These are phyloP conservation scores for Corythornis vintsioides DNA, from an alignment of 2,113 vertebrate genomes.

Conservation along the genomic window DNA sequence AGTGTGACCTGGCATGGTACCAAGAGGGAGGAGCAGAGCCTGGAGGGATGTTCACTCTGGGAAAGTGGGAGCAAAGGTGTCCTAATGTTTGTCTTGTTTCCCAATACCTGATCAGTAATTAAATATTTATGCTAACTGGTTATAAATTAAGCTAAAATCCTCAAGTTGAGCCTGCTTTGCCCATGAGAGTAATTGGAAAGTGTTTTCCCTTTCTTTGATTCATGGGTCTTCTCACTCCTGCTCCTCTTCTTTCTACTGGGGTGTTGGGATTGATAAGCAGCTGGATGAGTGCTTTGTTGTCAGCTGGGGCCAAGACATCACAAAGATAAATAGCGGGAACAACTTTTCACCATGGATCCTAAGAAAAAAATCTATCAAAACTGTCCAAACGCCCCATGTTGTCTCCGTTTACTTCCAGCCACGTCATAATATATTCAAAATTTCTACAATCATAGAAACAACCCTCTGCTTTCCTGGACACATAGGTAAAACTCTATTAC, in stretches of 20 bases:
- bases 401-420: background rate
- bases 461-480: background rate
- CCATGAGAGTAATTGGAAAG: background rate
- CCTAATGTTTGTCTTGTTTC: background rate
- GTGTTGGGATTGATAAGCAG: background rate
- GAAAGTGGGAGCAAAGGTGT: background rate
- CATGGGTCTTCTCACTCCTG: background rate
- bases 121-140: background rate
- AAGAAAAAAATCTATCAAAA: background rate
- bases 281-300: background rate
- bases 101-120: background rate
- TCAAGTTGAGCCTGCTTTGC: background rate
- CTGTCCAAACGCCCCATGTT: background rate
- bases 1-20: background rate
- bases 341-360: background rate
- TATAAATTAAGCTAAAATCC: background rate
- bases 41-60: background rate
- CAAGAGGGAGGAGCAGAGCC: background rate
- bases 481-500: background rate
- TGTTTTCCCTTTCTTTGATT: background rate
- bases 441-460: background rate
- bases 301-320: background rate
- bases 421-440: background rate
- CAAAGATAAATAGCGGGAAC: background rate
- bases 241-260: background rate